Evolutionary conservation across 2,888 invertebrate genomes (phyloP).

Genomic region (Spatulosminthurus flaviceps): DNA sequence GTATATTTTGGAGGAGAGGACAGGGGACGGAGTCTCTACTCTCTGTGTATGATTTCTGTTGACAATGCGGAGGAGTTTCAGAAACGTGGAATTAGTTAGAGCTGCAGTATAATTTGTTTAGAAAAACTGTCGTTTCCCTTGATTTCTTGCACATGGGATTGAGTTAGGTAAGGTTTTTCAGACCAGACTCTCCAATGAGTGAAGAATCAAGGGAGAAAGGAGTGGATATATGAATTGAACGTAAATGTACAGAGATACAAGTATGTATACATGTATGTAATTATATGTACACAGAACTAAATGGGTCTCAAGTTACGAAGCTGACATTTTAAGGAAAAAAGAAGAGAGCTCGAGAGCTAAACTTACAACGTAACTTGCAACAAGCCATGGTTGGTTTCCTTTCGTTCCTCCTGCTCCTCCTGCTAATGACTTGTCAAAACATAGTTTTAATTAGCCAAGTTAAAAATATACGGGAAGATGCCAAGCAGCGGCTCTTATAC

Average conservation of each 20-base stretch:
- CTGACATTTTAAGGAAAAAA: conserved; percentile 42
- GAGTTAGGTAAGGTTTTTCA: neutral
- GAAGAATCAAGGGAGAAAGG: neutral
- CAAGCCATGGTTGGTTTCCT: conserved; percentile 38
- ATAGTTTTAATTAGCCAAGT: conserved; percentile 43
- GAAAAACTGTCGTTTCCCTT: conserved; percentile 3
- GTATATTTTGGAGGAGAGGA: too few species aligned
- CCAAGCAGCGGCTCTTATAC: neutral
- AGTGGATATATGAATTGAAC: neutral
- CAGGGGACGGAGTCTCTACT: neutral
- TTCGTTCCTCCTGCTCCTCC: conserved; percentile 11
- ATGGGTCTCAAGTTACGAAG: conserved; percentile 40
- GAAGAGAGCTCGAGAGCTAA: conserved; percentile 25
- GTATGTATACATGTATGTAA: neutral
- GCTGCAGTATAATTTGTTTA: conserved; percentile 9
- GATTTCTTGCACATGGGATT: conserved; percentile 18
- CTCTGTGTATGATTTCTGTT: neutral
- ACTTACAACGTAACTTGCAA: conserved; percentile 22
- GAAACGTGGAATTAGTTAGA: neutral
- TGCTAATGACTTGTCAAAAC: conserved; percentile 47
- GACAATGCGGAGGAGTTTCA: neutral
- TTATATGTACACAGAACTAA: conserved; percentile 20
- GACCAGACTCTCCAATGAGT: neutral
- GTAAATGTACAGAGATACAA: neutral
- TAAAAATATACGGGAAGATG: conserved; percentile 32